Percentiles rank a stretch among this genome's conserved stretches.
Evolutionary conservation across 2,888 invertebrate species (phyloP).

Genomic region (Luperina testacea): DNA sequence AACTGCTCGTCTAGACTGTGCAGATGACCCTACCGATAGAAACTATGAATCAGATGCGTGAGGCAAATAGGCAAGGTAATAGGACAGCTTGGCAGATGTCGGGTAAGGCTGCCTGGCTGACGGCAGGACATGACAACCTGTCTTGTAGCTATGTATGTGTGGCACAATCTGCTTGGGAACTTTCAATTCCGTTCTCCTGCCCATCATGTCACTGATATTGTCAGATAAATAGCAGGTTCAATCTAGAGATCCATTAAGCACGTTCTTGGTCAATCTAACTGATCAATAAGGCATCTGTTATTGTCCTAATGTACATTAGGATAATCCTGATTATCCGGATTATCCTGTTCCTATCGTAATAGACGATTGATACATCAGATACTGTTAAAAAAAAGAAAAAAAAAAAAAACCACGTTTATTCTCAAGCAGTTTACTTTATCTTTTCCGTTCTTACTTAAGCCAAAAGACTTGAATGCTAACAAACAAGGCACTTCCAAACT

Average conservation of each 20-base stretch:
- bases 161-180: not conserved
- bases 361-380: not conserved
- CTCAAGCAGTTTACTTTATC: not conserved
- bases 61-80: constrained; percentile 19
- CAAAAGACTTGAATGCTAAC: constrained; percentile 17
- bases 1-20: constrained; percentile 52
- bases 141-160: constrained; percentile 9
- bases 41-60: constrained; percentile 28
- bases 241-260: not conserved
- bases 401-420: not conserved
- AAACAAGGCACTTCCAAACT: constrained; percentile 23
- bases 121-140: constrained; percentile 15
- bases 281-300: not conserved
- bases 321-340: no score
- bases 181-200: not conserved
- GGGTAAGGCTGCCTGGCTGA: constrained; percentile 15
- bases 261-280: no score
- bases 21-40: constrained; percentile 43
- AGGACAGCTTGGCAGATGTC: constrained; percentile 32
- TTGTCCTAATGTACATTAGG: not conserved
- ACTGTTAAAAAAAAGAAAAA: no score
- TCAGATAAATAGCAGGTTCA: not conserved
- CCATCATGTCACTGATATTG: not conserved
- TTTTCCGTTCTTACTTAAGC: not conserved
- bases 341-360: not conserved